Conservation (phyloP, 1,140 invertebrate species). For the Teleogryllus occipitalis region DNA sequence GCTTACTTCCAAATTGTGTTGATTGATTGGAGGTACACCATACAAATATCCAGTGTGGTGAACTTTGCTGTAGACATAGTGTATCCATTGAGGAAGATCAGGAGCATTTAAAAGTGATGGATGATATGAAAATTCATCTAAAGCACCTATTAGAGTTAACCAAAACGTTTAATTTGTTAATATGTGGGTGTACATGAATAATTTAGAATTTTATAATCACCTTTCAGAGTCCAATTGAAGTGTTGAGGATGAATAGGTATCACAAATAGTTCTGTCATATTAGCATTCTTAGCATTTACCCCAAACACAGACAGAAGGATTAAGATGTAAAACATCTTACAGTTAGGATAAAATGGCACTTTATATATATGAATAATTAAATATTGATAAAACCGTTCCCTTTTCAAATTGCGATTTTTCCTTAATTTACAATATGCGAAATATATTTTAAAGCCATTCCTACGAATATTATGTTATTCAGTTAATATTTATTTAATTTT, state of each 20-base stretch:
- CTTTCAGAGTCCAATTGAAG: conserved; percentile 41
- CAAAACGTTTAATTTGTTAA: conserved; percentile 19
- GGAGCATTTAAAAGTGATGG: conserved; percentile 59
- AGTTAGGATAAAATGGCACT: too few relatives aligned
- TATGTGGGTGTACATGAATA: conserved; percentile 23
- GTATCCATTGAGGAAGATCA: conserved; percentile 75
- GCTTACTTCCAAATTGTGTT: conserved; percentile 37
- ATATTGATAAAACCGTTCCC: too few relatives aligned
- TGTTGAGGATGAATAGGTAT: conserved; percentile 40
- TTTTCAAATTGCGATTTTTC: too few relatives aligned
- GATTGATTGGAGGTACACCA: conserved; percentile 56
- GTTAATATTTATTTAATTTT: too few relatives aligned
- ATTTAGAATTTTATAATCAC: conserved; percentile 30
- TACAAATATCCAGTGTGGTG: conserved; percentile 68
- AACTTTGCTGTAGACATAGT: conserved; percentile 65
- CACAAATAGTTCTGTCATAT: conserved; percentile 42
- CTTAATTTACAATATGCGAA: too few relatives aligned
- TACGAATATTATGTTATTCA: too few relatives aligned
- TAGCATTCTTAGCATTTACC: conserved; percentile 33
- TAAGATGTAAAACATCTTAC: too few relatives aligned
- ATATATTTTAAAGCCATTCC: too few relatives aligned
- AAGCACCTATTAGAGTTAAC: conserved; percentile 33
- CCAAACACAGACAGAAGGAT: background rate
- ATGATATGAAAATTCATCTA: conserved; percentile 55
- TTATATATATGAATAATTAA: too few relatives aligned